Base-by-base conservation (phyloP, 2,888 invertebrate species). In the Neoaliturus tenellus region DNA sequence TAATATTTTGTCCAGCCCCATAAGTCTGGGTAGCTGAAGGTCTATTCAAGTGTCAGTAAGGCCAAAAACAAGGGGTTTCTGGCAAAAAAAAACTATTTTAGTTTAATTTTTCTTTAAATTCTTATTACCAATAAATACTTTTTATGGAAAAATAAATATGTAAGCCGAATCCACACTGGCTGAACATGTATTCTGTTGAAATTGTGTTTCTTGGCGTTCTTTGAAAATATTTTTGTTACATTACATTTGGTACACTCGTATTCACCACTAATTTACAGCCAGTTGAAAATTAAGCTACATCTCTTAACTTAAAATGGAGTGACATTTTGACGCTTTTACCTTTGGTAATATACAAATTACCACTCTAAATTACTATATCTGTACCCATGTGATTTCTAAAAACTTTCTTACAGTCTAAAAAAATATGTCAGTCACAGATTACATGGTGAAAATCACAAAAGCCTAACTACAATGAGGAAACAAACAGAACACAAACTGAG, bases 371-470 rank as follows among this genome's bases (percentile, higher is more conserved):
- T 2, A 55, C 55, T 6, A 23, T 55, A 17, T 48, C 17, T n/a
- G 25, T 55, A 55, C 55, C n/a, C n/a, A 51, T 23, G 31, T 28
- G 31, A 62, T 2, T 62, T 62, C 62, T 62, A 62, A 62, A 62
- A 28, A 62, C 10, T 23, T 4, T 25, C 25, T 28, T 4, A 5
- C 2, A 62, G 12, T 28, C 28, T 28, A 12, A 62, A 28, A 55
- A 48, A 4, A 23, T 51, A 31, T 62, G 28, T 62, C 62, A 62
- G 62, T 62, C 62, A 31, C 8, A 62, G 28, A 28, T 62, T 12
- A 62, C 62, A 28, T 14, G 62, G 31, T 62, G 62, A 62, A 62
- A 62, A 62, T 28, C 28, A 51, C n/a, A 51, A n/a, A n/a, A 20
- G 12, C 4, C 2, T 20, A 67, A 3, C 20, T 35, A 69, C 39